These are phyloP conservation scores for Australoheros facetus DNA, from an alignment of 2,797 vertebrate genomes.

Conservation along the genomic window DNA sequence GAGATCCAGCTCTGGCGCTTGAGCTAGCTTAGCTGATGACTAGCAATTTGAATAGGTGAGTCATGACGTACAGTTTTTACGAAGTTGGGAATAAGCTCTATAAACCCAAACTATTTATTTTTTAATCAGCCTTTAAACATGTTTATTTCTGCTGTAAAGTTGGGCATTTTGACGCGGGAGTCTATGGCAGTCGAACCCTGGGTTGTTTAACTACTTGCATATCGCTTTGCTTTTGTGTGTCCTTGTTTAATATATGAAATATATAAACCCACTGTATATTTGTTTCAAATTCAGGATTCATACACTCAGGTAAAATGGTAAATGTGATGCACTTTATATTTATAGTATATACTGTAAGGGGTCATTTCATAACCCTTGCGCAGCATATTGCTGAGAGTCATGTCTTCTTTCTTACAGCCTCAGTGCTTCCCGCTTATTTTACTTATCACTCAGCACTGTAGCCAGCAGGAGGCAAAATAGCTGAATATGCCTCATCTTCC, in stretches of 20 bases:
- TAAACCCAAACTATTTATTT: background rate
- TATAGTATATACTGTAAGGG: background rate
- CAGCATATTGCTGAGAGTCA: conserved; percentile 1
- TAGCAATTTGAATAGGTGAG: background rate
- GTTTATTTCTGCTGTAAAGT: background rate
- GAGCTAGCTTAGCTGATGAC: background rate
- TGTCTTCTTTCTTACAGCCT: conserved; percentile 1
- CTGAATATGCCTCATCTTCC: conserved; percentile 25
- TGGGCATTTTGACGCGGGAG: background rate
- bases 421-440: conserved; percentile 8
- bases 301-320: background rate
- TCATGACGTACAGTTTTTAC: background rate
- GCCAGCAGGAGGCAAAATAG: conserved; percentile 19
- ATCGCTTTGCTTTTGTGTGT: background rate
- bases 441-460: conserved; percentile 34
- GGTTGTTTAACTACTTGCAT: background rate
- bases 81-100: background rate
- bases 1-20: background rate
- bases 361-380: background rate
- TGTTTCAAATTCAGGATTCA: background rate
- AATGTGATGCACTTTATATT: background rate
- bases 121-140: background rate
- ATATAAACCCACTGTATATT: background rate
- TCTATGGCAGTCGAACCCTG: background rate
- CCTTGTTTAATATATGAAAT: background rate